These are phyloP conservation scores for Apodemia mormo DNA, from an alignment of 2,888 invertebrate species.

Conservation along the genomic window DNA sequence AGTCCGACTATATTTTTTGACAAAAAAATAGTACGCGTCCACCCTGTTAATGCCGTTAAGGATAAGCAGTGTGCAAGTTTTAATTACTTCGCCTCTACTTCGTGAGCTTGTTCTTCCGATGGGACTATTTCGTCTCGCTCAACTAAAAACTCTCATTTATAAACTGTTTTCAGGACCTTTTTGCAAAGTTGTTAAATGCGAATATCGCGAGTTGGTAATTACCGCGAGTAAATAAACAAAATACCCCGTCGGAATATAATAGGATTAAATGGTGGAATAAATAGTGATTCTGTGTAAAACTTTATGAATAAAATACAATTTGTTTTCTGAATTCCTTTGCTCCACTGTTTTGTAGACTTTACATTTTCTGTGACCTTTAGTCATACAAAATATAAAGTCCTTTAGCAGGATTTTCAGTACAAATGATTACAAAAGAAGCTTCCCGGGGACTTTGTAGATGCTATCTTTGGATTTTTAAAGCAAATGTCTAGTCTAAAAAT, in stretches of 20 bases:
- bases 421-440: no score
- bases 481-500: no score
- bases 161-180: conserved; percentile 53
- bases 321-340: conserved; percentile 1
- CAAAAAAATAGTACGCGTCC: conserved; percentile 34
- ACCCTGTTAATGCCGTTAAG: conserved; percentile 42
- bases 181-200: conserved; percentile 51
- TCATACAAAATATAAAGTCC: no score
- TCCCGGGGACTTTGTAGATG: no score
- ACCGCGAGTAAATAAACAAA: conserved; percentile 30
- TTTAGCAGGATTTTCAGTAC: no score
- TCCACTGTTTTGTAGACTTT: neutral
- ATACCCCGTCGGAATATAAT: conserved; percentile 21
- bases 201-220: conserved; percentile 41
- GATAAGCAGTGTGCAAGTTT: conserved; percentile 57
- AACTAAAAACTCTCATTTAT: conserved; percentile 71
- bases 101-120: conserved; percentile 58
- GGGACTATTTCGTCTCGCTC: conserved; percentile 60
- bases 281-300: neutral
- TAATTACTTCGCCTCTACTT: conserved; percentile 68
- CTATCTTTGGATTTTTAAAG: no score
- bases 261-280: conserved; percentile 14
- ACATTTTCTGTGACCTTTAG: no score
- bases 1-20: conserved; percentile 13
- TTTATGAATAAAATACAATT: conserved; percentile 10